phyloP scores from a whole-genome alignment of 2,113 vertebrate species.

The cattle (Bos taurus) region DNA sequence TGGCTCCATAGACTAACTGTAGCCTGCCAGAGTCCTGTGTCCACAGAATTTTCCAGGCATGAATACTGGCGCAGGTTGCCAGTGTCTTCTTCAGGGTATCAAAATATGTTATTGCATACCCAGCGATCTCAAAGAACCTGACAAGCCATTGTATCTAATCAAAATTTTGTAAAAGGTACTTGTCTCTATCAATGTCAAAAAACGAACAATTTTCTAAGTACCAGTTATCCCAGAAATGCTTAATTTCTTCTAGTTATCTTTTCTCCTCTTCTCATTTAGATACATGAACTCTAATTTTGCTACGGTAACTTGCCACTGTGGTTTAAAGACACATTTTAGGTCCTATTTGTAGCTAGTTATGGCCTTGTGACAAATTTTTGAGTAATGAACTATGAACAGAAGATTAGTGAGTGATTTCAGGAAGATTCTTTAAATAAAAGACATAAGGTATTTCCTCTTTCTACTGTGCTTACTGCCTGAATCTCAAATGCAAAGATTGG shows the following conservation, averaged over 20 bases:
- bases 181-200: not conserved
- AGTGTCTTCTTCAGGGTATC: not conserved
- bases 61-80: not conserved
- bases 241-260: not conserved
- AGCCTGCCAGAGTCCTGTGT: not conserved
- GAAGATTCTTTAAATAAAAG: not conserved
- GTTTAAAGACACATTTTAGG: not conserved
- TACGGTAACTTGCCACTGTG: not conserved
- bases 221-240: not conserved
- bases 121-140: not conserved
- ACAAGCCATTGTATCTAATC: not conserved
- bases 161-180: not conserved
- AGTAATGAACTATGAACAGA: not conserved
- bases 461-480: not conserved
- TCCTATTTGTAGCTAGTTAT: not conserved
- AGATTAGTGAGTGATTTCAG: not conserved
- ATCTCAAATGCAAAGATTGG: not conserved
- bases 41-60: not conserved
- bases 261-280: not conserved
- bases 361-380: not conserved
- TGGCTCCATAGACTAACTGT: not conserved
- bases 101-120: not conserved
- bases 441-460: not conserved
- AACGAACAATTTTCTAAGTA: not conserved
- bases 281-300: not conserved